Evolutionary conservation across 2,797 vertebrate species (phyloP).

Genomic region (Pseudocheirus occidentalis): DNA sequence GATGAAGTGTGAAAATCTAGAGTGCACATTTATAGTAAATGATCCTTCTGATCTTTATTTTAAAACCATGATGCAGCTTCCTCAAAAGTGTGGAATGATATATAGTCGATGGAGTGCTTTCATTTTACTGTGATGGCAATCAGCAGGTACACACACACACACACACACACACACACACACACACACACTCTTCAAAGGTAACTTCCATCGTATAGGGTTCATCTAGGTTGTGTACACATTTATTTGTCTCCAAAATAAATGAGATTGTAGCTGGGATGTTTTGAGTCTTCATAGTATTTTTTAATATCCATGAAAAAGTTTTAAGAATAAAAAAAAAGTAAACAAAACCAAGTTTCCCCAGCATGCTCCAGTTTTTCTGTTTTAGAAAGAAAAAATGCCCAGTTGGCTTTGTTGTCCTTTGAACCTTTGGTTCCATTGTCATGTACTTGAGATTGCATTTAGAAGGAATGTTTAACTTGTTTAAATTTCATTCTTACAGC

Average conservation of each 20-base stretch:
- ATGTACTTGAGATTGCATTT: slow-evolving; percentile 31
- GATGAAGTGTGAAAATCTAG: slow-evolving; percentile 1
- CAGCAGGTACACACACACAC: not conserved
- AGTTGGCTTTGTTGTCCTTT: not conserved
- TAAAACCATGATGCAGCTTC: not conserved
- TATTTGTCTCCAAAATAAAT: not conserved
- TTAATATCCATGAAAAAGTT: slow-evolving; percentile 39
- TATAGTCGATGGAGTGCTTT: slow-evolving; percentile 22
- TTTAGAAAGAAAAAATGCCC: slow-evolving; percentile 1
- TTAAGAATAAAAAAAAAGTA: slow-evolving; percentile 30
- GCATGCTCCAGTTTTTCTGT: not conserved
- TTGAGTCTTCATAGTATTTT: slow-evolving; percentile 33
- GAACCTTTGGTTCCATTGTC: not conserved
- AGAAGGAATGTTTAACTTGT: slow-evolving; percentile 31
- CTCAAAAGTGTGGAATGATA: slow-evolving; percentile 24
- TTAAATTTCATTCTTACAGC: slow-evolving; percentile 37
- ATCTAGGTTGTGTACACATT: slow-evolving; percentile 27
- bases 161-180: slow-evolving; percentile 36
- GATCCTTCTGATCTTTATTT: slow-evolving; percentile 20
- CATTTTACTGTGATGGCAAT: slow-evolving; percentile 39
- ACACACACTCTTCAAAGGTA: not conserved
- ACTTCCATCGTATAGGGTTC: slow-evolving; percentile 14
- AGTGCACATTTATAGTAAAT: slow-evolving; percentile 7
- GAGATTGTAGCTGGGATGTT: not conserved
- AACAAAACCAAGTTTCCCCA: not conserved